Base-by-base conservation (phyloP, 2,113 vertebrate genomes). In the Caranx ignobilis region DNA sequence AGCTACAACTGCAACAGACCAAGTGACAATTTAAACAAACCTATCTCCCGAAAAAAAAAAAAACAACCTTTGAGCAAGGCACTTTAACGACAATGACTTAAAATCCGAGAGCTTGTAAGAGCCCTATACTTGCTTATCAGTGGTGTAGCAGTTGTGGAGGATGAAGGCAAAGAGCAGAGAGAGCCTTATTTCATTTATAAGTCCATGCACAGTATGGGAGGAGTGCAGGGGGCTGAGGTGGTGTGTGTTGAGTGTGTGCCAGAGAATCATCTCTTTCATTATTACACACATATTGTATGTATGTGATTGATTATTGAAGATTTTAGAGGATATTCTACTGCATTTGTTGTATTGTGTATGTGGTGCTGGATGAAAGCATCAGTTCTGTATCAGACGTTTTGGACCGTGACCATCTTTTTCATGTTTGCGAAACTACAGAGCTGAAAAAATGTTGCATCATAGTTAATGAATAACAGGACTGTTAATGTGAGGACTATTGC, bases 71-170 rank as follows among this genome's bases (percentile, higher is more conserved):
- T 63, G 48, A 65, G 34, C 35, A 56, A 50, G 6, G 31, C 21
- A 71, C 66, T 61, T 50, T n/a, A 19, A 50, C 18, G 2, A 41
- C 3, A 26, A 69, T 12, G 18, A 35, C 48, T 54, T 37, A 60
- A 64, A 82, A 55, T 62, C 31, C 6, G 26, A 45, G 3, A 61
- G 57, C 16, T 67, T 56, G 8, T 64, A 6, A 59, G 19, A 47
- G 57, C 39, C 45, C 70, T 66, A 70, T 55, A 26, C 75, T 55
- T 57, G 77, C 71, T 72, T 79, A 63, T 61, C 34, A 2, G n/a
- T 45, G 62, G 16, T 63, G 45, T 47, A 15, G 13, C 2, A 21
- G n/a, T 5, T 37, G 26, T 54, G 48, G 35, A 34, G 31, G 62
- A n/a, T 50, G 48, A 50, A 50, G 16, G 48, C 2, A 4, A 15